Evolutionary conservation across 1,140 invertebrate species (phyloP).

Genomic region (Pararge aegeria): DNA sequence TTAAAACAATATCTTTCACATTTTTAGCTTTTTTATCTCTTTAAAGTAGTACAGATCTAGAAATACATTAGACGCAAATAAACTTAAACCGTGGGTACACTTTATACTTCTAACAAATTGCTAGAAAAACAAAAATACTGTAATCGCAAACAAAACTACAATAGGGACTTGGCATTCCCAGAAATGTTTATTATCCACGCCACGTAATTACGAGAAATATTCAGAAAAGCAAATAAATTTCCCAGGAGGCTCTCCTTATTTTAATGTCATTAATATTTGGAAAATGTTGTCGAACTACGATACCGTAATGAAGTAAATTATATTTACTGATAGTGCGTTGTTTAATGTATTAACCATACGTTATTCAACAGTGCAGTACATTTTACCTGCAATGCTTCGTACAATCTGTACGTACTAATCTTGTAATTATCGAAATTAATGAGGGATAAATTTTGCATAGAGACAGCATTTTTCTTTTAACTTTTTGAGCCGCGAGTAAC

Average conservation of each 20-base stretch:
- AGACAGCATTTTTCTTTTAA: too few species aligned
- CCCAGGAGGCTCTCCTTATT: constrained; percentile 8
- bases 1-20: too few species aligned
- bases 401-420: too few species aligned
- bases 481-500: too few species aligned
- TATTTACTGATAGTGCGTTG: not conserved
- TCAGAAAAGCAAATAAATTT: constrained; percentile 12
- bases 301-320: not conserved
- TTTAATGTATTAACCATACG: not conserved
- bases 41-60: too few species aligned
- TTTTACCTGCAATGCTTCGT: not conserved
- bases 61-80: too few species aligned
- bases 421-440: too few species aligned
- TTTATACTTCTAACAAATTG: not conserved
- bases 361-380: not conserved
- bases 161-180: constrained; percentile 3
- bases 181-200: constrained; percentile 10
- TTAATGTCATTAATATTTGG: constrained; percentile 12
- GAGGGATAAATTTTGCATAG: too few species aligned
- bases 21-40: too few species aligned
- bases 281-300: constrained; percentile 6
- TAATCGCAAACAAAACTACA: constrained; percentile 3
- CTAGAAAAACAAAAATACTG: not conserved
- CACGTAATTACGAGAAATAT: constrained; percentile 12
- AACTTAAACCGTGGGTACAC: too few species aligned